Evolutionary conservation across 2,888 invertebrate genomes (phyloP), one percentile per base, ranked within the genome.

Genomic region (Drosophila neotestacea): DNA sequence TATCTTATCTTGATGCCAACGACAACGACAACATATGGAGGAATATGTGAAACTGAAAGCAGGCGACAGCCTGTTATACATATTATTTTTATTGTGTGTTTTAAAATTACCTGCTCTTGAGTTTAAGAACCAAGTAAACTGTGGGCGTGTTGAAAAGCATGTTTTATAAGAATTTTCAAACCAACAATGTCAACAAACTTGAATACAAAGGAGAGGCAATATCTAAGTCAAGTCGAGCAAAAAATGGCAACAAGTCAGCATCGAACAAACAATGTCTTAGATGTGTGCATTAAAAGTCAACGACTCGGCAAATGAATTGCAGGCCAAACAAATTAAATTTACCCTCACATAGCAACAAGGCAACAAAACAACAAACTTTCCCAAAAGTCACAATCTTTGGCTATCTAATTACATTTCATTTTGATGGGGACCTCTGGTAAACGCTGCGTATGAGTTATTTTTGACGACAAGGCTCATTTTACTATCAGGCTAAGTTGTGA

Each of bases 271-370:
- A 85, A 81, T 71, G 73, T 62, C 70, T 81, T 73, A 70, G 82
- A 71, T 89, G 75, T 89, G 76, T 81, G 82, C 89, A 87, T 85
- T 78, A 85, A 85, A 72, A 89, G 89, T 85, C 89, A 89, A 89
- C 85, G 89, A 85, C 84, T 79, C 70, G 76, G 68, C 70, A 84
- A 84, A 87, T 89, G 76, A 87, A 87, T 84, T 89, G 84, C 84
- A 85, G 85, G 70, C 79, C 64, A 87, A 81, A 70, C 70, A 89
- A 83, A 89, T 85, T 89, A 71, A 87, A 87, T 84, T 84, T 78
- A 28, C 79, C 30, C 47, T 51, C 41, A 44, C 58, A 47, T 52
- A 51, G 69, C 77, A 70, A 64, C 56, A 39, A 55, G 47, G 22
- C 27, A 61, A 41, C 32, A 63, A 68, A 74, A n/a, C 27, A 61